Percentiles rank a stretch among this genome's conserved stretches.
Evolutionary conservation across 2,888 invertebrate species (phyloP).

Genomic region (Leucophenga maculata): DNA sequence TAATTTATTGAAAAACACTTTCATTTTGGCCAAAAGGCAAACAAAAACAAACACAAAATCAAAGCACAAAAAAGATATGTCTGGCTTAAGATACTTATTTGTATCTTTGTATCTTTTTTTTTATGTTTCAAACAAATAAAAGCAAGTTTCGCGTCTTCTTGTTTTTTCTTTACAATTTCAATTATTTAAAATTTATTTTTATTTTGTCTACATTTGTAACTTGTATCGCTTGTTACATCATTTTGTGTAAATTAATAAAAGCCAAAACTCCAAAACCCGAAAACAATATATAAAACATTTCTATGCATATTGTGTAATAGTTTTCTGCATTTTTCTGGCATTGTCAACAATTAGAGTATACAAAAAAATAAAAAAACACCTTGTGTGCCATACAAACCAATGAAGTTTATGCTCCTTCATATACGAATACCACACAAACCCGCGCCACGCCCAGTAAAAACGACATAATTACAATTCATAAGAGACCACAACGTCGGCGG

Average conservation of each 20-base stretch:
- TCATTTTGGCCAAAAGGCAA: constrained; percentile 27
- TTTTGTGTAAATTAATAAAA: background rate
- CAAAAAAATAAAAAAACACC: background rate
- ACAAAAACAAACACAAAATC: constrained; percentile 7
- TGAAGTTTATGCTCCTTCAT: too few relatives aligned
- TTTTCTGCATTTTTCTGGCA: constrained; percentile 1
- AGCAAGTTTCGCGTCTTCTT: background rate
- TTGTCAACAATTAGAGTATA: constrained; percentile 18
- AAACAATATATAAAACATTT: background rate
- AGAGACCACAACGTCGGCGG: constrained; percentile 33
- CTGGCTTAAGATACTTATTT: constrained; percentile 31
- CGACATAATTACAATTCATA: constrained; percentile 56
- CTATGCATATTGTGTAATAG: constrained; percentile 9
- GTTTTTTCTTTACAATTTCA: background rate
- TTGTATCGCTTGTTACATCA: background rate
- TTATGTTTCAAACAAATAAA: too few relatives aligned
- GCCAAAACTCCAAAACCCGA: background rate
- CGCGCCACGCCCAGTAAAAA: constrained; percentile 25
- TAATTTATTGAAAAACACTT: constrained; percentile 20
- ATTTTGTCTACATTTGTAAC: background rate
- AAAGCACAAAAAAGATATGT: background rate
- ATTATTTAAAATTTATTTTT: background rate
- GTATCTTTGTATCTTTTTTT: constrained; percentile 20
- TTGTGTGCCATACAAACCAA: background rate
- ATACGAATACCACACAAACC: background rate